Base-by-base conservation (phyloP, 2,888 invertebrate species). In the Notocelia uddmanniana region DNA sequence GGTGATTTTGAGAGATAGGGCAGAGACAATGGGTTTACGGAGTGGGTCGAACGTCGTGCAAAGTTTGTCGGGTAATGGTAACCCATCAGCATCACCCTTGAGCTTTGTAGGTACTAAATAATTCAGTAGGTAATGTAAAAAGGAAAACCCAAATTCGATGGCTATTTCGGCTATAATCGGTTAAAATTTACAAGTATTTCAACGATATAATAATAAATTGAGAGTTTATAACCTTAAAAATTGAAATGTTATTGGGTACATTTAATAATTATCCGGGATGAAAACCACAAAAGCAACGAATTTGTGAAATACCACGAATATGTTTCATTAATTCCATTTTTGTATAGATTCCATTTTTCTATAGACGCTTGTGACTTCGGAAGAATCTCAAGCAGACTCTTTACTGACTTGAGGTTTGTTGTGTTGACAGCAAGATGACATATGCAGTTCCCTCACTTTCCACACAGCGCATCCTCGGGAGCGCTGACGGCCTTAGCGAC, bases 1-100 rank as follows among this genome's bases (percentile, higher is more conserved):
- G 83, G 85, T 86, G 89, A 89, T 90, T 86, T 84, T 83, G 70
- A 67, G 34, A 77, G 89, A 89, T 89, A 87, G 84, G 75, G 83
- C 71, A 71, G 66, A 67, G 71, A 71, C 71, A 71, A 71, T 71
- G 59, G 71, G 19, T 41, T 71, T 71, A 45, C 67, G 34, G 66
- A 60, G 59, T 34, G 45, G 57, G 21, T 41, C 59, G 26, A 54
- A 66, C 31, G 41, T 55, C 63, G 31, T 57, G 54, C 37, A 52
- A 52, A 23, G 60, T 60, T 50, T 54, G 54, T 60, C 54, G 9
- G 21, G n/a, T 37, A 23, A 23, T 13, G 23, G n/a, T n/a, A n/a
- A n/a, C n/a, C n/a, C n/a, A n/a, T 26, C 2, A 45, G 18, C 26
- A 23, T 23, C 13, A 59, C 23, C 3, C n/a, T 45, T 11, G 23